A percentile compares a stretch with the other conserved stretches of the same genome.
phyloP scores from a whole-genome alignment of 2,113 vertebrate genomes.

The Tragelaphus strepsiceros region DNA sequence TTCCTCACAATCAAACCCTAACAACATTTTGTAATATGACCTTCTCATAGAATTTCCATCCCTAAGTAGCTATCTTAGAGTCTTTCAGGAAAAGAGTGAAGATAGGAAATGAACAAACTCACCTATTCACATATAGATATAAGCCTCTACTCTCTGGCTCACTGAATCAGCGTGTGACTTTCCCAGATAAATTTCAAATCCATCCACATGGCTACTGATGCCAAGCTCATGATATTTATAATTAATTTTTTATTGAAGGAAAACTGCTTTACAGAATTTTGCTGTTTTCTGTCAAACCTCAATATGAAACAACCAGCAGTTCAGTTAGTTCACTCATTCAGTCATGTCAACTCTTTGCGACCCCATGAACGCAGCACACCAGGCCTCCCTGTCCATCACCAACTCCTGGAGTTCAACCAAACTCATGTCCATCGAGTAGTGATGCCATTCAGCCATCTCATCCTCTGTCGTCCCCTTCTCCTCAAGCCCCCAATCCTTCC shows the following conservation, averaged over 20 bases:
- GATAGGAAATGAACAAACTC: background rate
- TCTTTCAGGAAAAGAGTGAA: background rate
- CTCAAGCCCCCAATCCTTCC: no score
- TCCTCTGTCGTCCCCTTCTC: no score
- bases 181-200: background rate
- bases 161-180: background rate
- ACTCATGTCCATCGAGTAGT: no score
- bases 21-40: background rate
- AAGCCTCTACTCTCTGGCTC: background rate
- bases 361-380: no score
- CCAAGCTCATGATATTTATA: background rate
- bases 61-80: background rate
- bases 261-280: background rate
- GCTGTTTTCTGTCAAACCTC: background rate
- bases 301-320: background rate
- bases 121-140: background rate
- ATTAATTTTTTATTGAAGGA: background rate
- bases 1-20: background rate
- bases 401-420: no score
- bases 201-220: background rate
- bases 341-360: rapidly evolving
- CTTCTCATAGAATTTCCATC: background rate
- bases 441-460: no score
- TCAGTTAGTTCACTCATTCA: no score
- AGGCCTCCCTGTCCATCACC: no score